A percentile compares a stretch with the other conserved stretches of the same genome.
These are phyloP conservation scores for Calephelis virginiensis DNA, from an alignment of 1,140 invertebrate genomes.

Conservation along the genomic window DNA sequence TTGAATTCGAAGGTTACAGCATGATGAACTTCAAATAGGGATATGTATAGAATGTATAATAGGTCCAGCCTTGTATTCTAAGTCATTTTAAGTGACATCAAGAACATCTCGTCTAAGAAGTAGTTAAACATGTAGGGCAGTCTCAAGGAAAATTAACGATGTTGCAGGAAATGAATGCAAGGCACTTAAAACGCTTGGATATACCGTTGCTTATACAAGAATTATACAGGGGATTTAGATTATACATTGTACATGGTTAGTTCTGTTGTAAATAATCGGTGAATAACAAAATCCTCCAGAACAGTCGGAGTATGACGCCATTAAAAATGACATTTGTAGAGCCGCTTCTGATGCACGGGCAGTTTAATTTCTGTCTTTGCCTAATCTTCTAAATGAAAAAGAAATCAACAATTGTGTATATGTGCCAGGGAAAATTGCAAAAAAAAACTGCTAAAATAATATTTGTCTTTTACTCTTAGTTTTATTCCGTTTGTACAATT, in stretches of 20 bases:
- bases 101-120: slow-evolving; percentile 4
- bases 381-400: too few species aligned
- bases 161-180: slow-evolving; percentile 15
- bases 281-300: too few species aligned
- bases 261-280: too few species aligned
- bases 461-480: too few species aligned
- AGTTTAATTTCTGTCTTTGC: too few species aligned
- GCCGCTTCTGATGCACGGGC: too few species aligned
- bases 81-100: neutral
- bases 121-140: slow-evolving; percentile 9
- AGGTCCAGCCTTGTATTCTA: neutral
- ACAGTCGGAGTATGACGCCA: too few species aligned
- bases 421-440: too few species aligned
- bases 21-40: neutral
- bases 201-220: neutral
- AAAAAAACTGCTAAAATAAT: too few species aligned
- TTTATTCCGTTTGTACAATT: too few species aligned
- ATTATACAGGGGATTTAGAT: neutral
- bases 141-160: slow-evolving; percentile 8
- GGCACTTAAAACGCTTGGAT: slow-evolving; percentile 3
- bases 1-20: neutral
- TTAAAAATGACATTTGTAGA: too few species aligned
- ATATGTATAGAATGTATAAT: neutral
- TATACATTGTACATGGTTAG: neutral
- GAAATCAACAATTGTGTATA: too few species aligned